Base-by-base conservation (phyloP, 2,113 vertebrate genomes). In the Dissostichus mawsoni region DNA sequence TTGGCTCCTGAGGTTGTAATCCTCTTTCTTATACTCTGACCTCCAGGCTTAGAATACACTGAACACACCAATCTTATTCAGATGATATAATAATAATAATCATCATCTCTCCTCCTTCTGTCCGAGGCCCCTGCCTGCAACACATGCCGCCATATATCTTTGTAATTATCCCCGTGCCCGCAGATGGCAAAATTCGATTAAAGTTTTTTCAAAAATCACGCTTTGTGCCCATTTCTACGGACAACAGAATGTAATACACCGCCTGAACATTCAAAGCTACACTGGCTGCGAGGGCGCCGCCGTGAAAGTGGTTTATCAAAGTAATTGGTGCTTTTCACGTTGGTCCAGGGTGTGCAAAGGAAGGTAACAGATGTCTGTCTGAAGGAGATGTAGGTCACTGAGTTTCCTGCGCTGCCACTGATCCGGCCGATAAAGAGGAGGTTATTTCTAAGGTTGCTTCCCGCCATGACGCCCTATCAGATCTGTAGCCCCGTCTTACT, bases 321-420 rank as follows among this genome's bases (percentile, higher is more conserved):
- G 82, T 82, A 87, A 85, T 81, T 87, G 80, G 70, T 65, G 65
- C 78, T 78, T 78, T 80, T 80, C 74, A 70, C 59, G 75, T 69
- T 74, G 69, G 82, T 74, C 75, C 66, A 75, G 73, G 78, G 80
- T 73, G 78, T 14, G 74, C 59, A 87, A 52, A 50, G 76, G 82
- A 89, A 83, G 58, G 78, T 68, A 92, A 73, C 89, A 87, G 89
- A 86, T 78, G 91, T 85, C 88, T 79, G 77, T 88, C 75, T 84
- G 75, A 68, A 74, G 77, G 51, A 91, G 61, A 92, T 92, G 84
- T 93, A 89, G 88, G 92, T 94, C 94, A 93, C 62, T 0, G 78
- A 81, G 84, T 83, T 90, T 86, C 80, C 88, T 79, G 81, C 20
- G 2, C 82, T 70, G 77, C 80, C 74, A 66, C 74, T 78, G 90